Base-by-base conservation (phyloP, 2,888 invertebrate genomes). In the Temnothorax ravouxi region DNA sequence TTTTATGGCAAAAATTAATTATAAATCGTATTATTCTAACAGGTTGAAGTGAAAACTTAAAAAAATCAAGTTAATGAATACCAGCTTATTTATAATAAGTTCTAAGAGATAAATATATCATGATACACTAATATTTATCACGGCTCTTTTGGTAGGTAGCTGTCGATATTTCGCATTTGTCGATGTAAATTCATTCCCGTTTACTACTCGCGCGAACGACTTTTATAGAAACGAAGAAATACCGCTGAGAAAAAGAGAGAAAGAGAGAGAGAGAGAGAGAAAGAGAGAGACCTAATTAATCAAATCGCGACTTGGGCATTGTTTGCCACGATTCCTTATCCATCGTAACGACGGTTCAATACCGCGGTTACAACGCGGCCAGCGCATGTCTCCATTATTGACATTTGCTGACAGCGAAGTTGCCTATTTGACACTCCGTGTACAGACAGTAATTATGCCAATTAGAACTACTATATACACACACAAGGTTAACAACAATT, bases 371-470 rank as follows among this genome's bases (percentile, higher is more conserved):
- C 67, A 41, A 54, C 54, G 77, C 29, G 77, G 54, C 29, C 67
- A 54, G 41, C 41, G 29, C 54, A 50, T 56, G n/a, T 77, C 77
- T 67, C 44, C 44, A 77, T 56, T 77, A 77, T 77, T 77, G 77
- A 77, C 77, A 77, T 56, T 56, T 56, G 29, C 77, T 77, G 77
- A 54, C 77, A 67, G 67, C 54, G 54, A 67, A 52, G 67, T 76
- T 76, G 38, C 21, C 29, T 56, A 29, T 77, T 56, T 67, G 41
- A 77, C 56, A 67, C 67, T 77, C 44, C 34, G 29, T 56, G 44
- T 56, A 47, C 44, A 44, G 67, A 67, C 41, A 67, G 67, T 77
- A 77, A 77, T 77, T 77, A 77, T 67, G 67, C 44, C 77, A 77
- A 77, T 77, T 77, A 56, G 54, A 77, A 56, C 54, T 66, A 44